phyloP scores from a whole-genome alignment of 2,888 invertebrate species.

The Fissipunctia ypsillon region DNA sequence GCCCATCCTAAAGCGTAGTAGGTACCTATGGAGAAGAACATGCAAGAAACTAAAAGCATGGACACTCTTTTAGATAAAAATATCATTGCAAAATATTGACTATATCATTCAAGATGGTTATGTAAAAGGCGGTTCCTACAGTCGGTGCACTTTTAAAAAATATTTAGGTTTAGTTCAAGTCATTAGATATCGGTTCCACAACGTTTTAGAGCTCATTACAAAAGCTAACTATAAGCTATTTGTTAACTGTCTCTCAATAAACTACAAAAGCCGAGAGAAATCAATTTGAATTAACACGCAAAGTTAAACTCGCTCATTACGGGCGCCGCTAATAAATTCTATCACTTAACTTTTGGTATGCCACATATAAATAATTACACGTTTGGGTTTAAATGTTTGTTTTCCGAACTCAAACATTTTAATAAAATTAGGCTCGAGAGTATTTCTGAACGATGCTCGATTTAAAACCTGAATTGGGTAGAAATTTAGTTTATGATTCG shows the following conservation, averaged over 20 bases:
- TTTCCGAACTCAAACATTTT: slow-evolving; percentile 15
- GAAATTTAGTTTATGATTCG: not conserved
- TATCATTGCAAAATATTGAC: too few species aligned
- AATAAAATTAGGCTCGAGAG: slow-evolving; percentile 2
- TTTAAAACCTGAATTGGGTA: not conserved
- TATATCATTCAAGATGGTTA: not conserved
- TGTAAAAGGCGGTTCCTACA: not conserved
- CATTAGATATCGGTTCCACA: not conserved
- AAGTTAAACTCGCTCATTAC: slow-evolving; percentile 30
- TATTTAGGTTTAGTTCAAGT: not conserved
- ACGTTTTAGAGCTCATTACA: not conserved
- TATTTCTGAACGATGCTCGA: not conserved
- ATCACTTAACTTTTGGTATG: slow-evolving; percentile 32
- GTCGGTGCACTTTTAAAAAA: not conserved
- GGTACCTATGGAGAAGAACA: too few species aligned
- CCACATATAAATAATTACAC: slow-evolving; percentile 42
- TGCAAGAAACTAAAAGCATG: too few species aligned
- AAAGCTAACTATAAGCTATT: not conserved
- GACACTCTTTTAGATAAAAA: too few species aligned
- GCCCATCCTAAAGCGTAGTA: too few species aligned
- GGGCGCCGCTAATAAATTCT: slow-evolving; percentile 30
- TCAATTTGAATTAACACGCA: slow-evolving; percentile 37
- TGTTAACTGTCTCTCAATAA: slow-evolving; percentile 14
- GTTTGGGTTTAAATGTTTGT: slow-evolving; percentile 36
- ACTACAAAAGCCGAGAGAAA: slow-evolving; percentile 22